Percentiles rank a stretch among this genome's conserved stretches.
Evolutionary conservation across 2,888 invertebrate species (phyloP).

Genomic region (Cheilosia pagana): DNA sequence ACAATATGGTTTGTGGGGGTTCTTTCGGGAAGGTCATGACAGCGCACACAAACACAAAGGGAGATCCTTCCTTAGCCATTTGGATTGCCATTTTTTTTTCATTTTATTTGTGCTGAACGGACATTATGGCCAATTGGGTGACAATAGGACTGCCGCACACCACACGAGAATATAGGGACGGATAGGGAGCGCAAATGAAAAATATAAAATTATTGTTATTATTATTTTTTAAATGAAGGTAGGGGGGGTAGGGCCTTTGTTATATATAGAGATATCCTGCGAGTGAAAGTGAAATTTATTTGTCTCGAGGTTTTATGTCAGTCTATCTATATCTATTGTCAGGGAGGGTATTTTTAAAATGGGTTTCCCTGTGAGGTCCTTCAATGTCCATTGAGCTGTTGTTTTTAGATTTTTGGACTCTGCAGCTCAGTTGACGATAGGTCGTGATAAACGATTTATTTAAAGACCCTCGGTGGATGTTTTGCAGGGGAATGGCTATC

Average conservation of each 20-base stretch:
- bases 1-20: conserved; percentile 7
- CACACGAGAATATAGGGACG: no score
- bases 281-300: conserved; percentile 57
- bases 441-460: no score
- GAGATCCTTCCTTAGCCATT: not conserved
- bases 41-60: not conserved
- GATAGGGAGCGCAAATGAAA: conserved; percentile 38
- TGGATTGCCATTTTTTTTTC: conserved; percentile 19
- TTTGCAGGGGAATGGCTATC: no score
- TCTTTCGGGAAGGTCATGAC: conserved; percentile 17
- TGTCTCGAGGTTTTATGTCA: conserved; percentile 45
- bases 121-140: conserved; percentile 64
- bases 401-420: no score
- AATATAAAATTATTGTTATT: conserved; percentile 58
- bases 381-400: no score
- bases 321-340: conserved; percentile 11
- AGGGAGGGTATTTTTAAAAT: conserved; percentile 4
- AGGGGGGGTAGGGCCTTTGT: not conserved
- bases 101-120: conserved; percentile 34
- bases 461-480: no score
- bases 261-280: conserved; percentile 35
- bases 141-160: conserved; percentile 34
- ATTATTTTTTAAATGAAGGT: conserved; percentile 56
- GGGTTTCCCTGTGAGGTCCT: not conserved
- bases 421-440: no score